Base-by-base conservation (phyloP, 2,888 invertebrate genomes). In the Aspidiotus destructor region DNA sequence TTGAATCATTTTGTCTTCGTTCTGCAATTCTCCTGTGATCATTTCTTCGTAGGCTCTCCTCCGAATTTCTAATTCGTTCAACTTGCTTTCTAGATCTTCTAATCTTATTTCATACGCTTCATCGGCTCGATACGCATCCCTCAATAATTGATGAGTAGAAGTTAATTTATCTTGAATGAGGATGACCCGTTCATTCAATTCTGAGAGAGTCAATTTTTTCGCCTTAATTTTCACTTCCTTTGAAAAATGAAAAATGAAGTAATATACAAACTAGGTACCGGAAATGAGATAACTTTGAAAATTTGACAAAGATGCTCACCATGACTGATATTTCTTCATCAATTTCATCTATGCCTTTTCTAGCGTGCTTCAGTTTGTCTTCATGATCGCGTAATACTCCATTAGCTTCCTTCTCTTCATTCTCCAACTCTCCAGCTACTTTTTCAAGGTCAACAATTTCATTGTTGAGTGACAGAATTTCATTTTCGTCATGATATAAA, bases 81-180 rank as follows among this genome's bases (percentile, higher is more conserved):
- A 78, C 76, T 96, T 92, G 62, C 86, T 86, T 76, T 94, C 92
- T 71, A 95, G 78, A 75, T 91, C 90, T 71, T 83, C 80, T 72
- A 96, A 92, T 76, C 96, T 93, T 5, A 87, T 85, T 78, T 89
- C 89, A 76, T 94, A 93, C 0, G 92, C 91, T 74, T 93, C 91
- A 76, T 96, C 88, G 0, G 94, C 93, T 76, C 92, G 92, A 70
- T 86, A 84, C 0, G 95, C 94, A 73, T 93, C 90, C 71, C 92
- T 89, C 68, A 95, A 77, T 0, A 93, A 94, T 79, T 95, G 95
- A 17, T 86, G 83, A 0, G 95, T 89, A 3, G 91, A 88, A 74
- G 92, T 91, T 15, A 95, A 80, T 78, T 97, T 98, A 78, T 97
- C 97, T 76, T 92, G 90, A 79, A 94, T 92, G 80, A 97, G 96